Base-by-base conservation (phyloP, 2,797 vertebrate genomes). In the Lepilemur ruficaudatus region DNA sequence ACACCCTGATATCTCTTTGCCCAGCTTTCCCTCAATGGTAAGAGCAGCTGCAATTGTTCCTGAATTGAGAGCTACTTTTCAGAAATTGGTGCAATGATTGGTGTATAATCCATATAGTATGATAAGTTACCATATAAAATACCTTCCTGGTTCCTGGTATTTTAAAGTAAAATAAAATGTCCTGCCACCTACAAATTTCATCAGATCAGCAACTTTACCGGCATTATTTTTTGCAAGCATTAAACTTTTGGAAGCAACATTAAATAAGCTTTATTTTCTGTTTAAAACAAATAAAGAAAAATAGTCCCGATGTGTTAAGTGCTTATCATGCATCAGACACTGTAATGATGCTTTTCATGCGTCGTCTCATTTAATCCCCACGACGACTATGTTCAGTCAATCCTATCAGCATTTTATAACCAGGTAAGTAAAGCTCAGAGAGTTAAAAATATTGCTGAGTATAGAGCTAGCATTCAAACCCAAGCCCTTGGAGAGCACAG, bases 231-330 rank as follows among this genome's bases (percentile, higher is more conserved):
- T 84, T 95, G 73, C 48, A 93, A 89, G 32, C 61, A 30, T 81
- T 91, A 87, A 83, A 67, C 15, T 89, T 97, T 93, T 72, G 30
- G 57, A 97, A 57, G 52, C 65, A 67, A 84, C 30, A 90, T 86
- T 97, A 93, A 96, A 92, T 95, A 94, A 86, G 52, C 22, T 95
- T 96, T 80, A 94, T 92, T 87, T 97, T 90, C 43, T 88, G 38
- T 87, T 94, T 86, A 59, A 96, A 79, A 52, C 23, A 93, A 81
- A 70, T 88, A 41, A 73, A 81, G 69, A 95, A 93, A 96, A 93
- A 85, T 78, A 87, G 83, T 87, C 50, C 15, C 0, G 3, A 89
- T 86, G 35, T 67, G 35, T 65, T 92, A 86, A 94, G 43, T 72
- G 72, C 75, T 94, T 94, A 70, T 84, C 57, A 67, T 86, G 59